Evolutionary conservation across 2,797 vertebrate species (phyloP), one percentile per base, ranked within the genome.

Genomic region (Clarias laeviceps): DNA sequence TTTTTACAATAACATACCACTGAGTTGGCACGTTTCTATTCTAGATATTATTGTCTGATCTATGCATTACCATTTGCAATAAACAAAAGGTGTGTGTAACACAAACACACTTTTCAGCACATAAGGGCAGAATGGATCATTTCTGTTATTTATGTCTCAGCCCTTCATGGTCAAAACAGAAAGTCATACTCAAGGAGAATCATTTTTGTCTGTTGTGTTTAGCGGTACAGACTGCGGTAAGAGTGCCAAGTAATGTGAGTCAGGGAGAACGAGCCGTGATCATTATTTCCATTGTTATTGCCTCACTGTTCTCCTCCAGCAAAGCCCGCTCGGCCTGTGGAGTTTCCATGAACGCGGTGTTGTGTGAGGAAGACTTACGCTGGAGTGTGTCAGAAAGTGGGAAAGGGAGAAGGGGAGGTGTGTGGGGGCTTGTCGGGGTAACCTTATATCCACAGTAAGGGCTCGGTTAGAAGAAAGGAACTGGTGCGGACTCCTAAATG

Each of bases 241-340:
- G 20, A 24, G n/a, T 54, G 83, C 77, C 8, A 64, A 87, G 82
- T 84, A 29, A 76, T 73, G 80, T 86, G 80, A n/a, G 72, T 89
- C 88, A 88, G 85, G 59, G 78, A 84, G 87, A 86, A 89, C 50
- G 83, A 80, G 65, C 80, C 87, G 56, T 84, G 66, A 83, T 92
- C 88, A 91, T 89, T 90, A 89, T 93, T 94, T 95, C 92, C 93
- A 94, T 89, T 91, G 89, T 92, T 91, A 85, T 90, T 90, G 85
- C 64, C 90, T 82, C 68, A 80, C 89, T 1, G 84, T 88, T 87
- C 86, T 92, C 86, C 89, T 89, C 82, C 72, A 57, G 77, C 72
- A 61, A 83, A 85, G 78, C 85, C 70, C 57, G 66, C 76, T 29
- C 29, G 56, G 62, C 85, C 85, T 70, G 76, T 78, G 64, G 37